These are phyloP conservation scores for Caretta caretta DNA, from an alignment of 2,113 vertebrate genomes.

Conservation along the genomic window DNA sequence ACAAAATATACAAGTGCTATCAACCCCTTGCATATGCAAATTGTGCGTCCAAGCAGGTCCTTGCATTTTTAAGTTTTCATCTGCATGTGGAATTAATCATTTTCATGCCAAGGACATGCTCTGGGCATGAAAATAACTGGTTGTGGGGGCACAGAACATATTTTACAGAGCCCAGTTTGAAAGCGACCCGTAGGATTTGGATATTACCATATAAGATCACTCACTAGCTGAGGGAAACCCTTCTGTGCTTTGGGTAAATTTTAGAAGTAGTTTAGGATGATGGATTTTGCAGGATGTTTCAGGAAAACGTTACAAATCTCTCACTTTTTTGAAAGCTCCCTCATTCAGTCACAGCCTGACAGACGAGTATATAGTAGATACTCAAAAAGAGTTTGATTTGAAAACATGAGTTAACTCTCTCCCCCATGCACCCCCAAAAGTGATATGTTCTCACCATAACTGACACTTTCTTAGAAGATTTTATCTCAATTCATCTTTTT, in stretches of 20 bases:
- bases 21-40: not conserved
- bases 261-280: not conserved
- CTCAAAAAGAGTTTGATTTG: not conserved
- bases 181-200: not conserved
- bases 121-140: not conserved
- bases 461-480: conserved; percentile 13
- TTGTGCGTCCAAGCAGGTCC: not conserved
- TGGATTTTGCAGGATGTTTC: not conserved
- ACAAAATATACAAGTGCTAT: not conserved
- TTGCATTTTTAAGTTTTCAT: not conserved
- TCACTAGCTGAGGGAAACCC: not conserved
- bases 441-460: not conserved
- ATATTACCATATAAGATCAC: not conserved
- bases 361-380: accelerated
- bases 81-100: not conserved
- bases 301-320: not conserved
- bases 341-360: not conserved
- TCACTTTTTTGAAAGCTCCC: not conserved
- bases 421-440: not conserved
- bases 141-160: not conserved
- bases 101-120: not conserved
- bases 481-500: conserved; percentile 45
- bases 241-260: not conserved
- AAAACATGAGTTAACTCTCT: not conserved
- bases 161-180: not conserved